Evolutionary conservation across 2,797 vertebrate species (phyloP), one percentile per base, ranked within the genome.

Genomic region (Gymnoscopelus braueri): DNA sequence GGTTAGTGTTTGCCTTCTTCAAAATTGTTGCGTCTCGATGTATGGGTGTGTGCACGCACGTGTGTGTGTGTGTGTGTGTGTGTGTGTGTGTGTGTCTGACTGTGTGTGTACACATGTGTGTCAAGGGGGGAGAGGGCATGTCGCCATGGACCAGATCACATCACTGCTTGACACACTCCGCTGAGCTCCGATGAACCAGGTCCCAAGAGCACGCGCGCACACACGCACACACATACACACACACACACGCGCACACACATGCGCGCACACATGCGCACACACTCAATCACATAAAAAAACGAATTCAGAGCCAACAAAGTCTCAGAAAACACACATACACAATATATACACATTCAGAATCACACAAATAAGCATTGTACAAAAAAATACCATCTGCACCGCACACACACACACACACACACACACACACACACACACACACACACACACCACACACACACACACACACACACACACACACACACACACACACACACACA

Each of bases 61-160:
- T 71, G 67, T 65, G 62, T 70, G 60, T 63, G 63, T 71, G 63
- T 65, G 67, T 69, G 65, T 76, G 63, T 71, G 69, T 67, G 71
- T 50, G 63, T 72, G 68, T 67, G 69, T 60, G 56, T 70, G 56
- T 71, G 67, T 44, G 76, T 65, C 61, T 51, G 24, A 67, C 58
- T 55, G 63, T 67, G 11, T 39, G 55, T 60, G 56, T 61, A 35
- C 32, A 35, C 32, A 35, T 35, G 60, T 59, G 62, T 58, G 65
- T 35, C 32, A 35, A 6, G 32, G 23, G 32, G 59, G 26, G 74
- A 64, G n/a, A 60, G 68, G 64, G 35, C 53, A 71, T 64, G 72
- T 70, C 73, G 67, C 62, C n/a, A 8, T 26, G 51, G 61, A 76
- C 69, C 61, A 71, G 78, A 77, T 68, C 72, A 74, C 70, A 78